These are phyloP conservation scores for Ibycter americanus DNA, from an alignment of 2,797 vertebrate species.

Conservation along the genomic window DNA sequence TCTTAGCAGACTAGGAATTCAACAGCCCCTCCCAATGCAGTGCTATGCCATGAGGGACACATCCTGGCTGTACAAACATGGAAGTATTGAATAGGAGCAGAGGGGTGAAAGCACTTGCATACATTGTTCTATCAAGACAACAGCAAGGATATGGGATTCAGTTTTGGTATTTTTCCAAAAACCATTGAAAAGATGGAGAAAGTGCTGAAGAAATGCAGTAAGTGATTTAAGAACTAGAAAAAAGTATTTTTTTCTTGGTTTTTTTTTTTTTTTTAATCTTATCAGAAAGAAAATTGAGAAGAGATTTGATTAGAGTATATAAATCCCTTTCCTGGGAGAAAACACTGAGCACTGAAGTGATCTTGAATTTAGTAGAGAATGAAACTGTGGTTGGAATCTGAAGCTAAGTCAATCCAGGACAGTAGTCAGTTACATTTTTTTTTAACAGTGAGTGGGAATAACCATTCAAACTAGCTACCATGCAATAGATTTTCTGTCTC, in stretches of 20 bases:
- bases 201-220: background rate
- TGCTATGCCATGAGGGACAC: background rate
- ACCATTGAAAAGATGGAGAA: background rate
- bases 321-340: background rate
- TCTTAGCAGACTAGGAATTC: background rate
- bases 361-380: background rate
- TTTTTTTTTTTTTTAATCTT: background rate
- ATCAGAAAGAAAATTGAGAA: background rate
- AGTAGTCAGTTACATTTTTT: background rate
- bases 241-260: background rate
- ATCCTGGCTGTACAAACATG: background rate
- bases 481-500: slow-evolving; percentile 15
- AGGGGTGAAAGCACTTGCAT: background rate
- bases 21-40: background rate
- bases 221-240: background rate
- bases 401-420: background rate
- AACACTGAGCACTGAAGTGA: background rate
- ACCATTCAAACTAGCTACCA: slow-evolving; percentile 12
- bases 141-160: background rate
- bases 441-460: background rate
- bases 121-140: background rate
- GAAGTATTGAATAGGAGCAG: background rate
- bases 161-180: background rate
- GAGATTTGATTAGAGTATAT: background rate
- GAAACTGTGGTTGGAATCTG: background rate